Evolutionary conservation across 2,888 invertebrate species (phyloP), one percentile per base, ranked within the genome.

Genomic region (Anthophora plumipes): DNA sequence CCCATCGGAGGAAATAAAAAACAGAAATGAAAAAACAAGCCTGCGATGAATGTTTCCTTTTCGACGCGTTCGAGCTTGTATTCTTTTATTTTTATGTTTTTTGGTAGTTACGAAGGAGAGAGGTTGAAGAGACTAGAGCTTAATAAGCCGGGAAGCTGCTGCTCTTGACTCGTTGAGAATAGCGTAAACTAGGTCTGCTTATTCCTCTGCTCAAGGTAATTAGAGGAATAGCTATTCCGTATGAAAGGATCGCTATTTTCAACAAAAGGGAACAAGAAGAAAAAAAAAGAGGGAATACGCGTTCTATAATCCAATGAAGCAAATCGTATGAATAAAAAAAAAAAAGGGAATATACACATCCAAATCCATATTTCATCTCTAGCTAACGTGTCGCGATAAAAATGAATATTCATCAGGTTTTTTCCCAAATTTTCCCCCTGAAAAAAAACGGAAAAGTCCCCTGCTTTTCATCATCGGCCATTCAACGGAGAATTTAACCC

Each of bases 81-180:
- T 14, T 11, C n/a, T 25, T 20, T 17, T 14, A 12, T 12, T 8
- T 54, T 17, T 37, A 37, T 39, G 4, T 31, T 43, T 20, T 71
- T 63, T 54, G 7, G 52, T 2, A 11, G 7, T 52, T 61, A 39
- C 14, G 50, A 37, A 31, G 55, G 20, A 39, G 31, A 39, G 31
- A 63, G 63, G 9, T 54, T 22, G 71, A 54, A 63, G 71, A 63
- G 41, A 46, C 54, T 22, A 31, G 54, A 63, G 63, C 54, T 54
- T 71, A 71, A 71, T 71, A 71, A 71, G 71, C 46, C 48, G 43
- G n/a, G 55, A 46, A 14, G 68, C 71, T 63, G 37, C 54, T 31
- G 31, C 37, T 31, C 63, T 61, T 25, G 70, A 31, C 70, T 71
- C 43, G 54, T 17, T 43, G 43, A 63, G 63, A 54, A 71, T 63